Evolutionary conservation across 1,140 invertebrate genomes (phyloP), one percentile per base, ranked within the genome.

Genomic region (Drosophila leontia): DNA sequence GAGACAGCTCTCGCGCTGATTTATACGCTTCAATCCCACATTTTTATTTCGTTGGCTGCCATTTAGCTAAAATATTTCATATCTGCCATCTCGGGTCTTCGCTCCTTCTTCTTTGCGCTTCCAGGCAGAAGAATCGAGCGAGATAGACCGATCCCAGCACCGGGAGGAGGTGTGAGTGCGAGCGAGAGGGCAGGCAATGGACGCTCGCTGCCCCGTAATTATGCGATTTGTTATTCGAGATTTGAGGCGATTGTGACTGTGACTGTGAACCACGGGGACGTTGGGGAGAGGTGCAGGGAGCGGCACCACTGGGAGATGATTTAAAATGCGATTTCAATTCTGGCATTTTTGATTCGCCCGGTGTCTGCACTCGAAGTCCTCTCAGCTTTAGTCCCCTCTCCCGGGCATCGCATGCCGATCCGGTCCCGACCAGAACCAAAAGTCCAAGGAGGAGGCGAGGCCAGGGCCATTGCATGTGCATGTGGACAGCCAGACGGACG

Each of bases 311-410:
- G 81, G 55, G 62, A 91, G 87, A 92, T 92, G 91, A 92, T 92
- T 92, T 92, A 92, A 92, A 92, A 92, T 92, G 83, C 91, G 91
- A 92, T 92, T 92, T 92, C 91, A 92, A 92, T 92, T 91, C 91
- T 92, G 91, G 91, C 91, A 92, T 92, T 92, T 92, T 84, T 91
- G 90, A 91, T 91, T 91, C 90, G 90, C 85, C 82, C 53, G 55
- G 61, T 69, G 78, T 58, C 44, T 81, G 62, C 29, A 37, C 39
- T 45, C 47, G 34, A 50, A 47, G 53, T 26, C 44, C 13, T 11
- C 55, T 45, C n/a, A 19, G 34, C n/a, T 55, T 23, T 19, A 41
- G 17, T 15, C 50, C 34, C 19, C 19, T 2, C 19, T 29, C 9
- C 23, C 56, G 69, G 62, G 51, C 60, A 85, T 85, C 75, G 86